Percentiles rank a stretch among this genome's conserved stretches.
These are phyloP conservation scores for Ursus arctos DNA, from an alignment of 2,113 vertebrate genomes.

Conservation along the genomic window DNA sequence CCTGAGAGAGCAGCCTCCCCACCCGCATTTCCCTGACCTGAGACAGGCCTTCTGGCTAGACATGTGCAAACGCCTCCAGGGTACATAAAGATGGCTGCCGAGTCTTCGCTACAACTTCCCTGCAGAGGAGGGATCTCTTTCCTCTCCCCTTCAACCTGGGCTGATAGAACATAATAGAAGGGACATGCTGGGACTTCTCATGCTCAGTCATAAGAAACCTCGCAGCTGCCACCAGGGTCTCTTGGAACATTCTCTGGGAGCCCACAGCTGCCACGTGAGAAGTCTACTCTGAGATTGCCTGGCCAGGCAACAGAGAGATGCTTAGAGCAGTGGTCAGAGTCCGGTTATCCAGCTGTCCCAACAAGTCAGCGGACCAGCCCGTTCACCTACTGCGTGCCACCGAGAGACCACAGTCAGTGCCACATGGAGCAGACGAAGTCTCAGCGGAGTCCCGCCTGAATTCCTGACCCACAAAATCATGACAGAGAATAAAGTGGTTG, in stretches of 20 bases:
- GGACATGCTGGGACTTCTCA: not conserved
- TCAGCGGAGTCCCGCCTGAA: not conserved
- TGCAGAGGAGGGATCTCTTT: not conserved
- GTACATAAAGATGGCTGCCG: not conserved
- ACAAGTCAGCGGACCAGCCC: not conserved
- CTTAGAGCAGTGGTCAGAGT: not conserved
- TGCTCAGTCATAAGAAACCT: not conserved
- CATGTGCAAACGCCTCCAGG: not conserved
- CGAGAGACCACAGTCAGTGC: too few species aligned
- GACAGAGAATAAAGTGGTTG: not conserved
- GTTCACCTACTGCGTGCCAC: fast-evolving
- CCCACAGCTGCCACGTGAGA: not conserved
- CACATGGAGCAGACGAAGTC: fast-evolving
- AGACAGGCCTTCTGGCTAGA: slow-evolving; percentile 40
- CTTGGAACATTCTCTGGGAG: not conserved
- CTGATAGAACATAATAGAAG: not conserved
- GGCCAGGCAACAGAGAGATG: fast-evolving
- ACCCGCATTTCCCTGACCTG: not conserved
- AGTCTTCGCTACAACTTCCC: not conserved
- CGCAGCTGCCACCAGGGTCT: not conserved
- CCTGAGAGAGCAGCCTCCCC: not conserved
- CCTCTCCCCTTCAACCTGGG: not conserved
- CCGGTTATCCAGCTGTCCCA: not conserved
- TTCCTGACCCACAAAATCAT: not conserved
- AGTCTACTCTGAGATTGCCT: not conserved